Conservation (phyloP, 2,888 invertebrate genomes). For the Hirtodrosophila alboralis region DNA sequence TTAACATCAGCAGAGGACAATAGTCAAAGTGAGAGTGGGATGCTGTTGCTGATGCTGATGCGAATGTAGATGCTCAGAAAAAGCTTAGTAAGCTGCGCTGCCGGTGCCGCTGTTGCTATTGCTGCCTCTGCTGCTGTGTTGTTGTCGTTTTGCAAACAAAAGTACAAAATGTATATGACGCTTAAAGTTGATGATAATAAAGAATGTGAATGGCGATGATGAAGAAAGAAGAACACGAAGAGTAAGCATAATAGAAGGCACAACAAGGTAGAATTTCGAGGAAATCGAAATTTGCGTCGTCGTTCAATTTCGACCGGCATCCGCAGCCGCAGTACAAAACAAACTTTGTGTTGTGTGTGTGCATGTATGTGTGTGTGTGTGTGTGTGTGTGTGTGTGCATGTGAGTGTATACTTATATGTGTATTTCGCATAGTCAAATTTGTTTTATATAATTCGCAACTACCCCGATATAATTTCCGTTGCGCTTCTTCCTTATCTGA, state of each 20-base stretch:
- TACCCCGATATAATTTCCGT: conserved; percentile 74
- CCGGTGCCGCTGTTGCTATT: conserved; percentile 23
- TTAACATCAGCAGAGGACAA: conserved; percentile 41
- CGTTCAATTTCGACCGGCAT: conserved; percentile 69
- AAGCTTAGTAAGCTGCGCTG: conserved; percentile 75
- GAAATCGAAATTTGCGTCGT: conserved; percentile 79
- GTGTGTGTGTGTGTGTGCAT: conserved; percentile 29
- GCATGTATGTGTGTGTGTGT: conserved; percentile 8
- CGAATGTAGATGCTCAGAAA: conserved; percentile 66
- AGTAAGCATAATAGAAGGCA: conserved; percentile 71
- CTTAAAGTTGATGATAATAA: conserved; percentile 39
- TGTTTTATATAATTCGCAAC: conserved; percentile 72
- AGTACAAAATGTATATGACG: conserved; percentile 51
- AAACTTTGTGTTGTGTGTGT: conserved; percentile 45
- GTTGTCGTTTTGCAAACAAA: conserved; percentile 66
- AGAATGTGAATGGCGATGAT: conserved; percentile 52
- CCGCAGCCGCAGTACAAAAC: conserved; percentile 52
- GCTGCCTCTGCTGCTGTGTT: too few relatives aligned
- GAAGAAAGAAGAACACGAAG: conserved; percentile 49
- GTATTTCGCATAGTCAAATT: conserved; percentile 67
- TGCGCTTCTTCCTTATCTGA: conserved; percentile 68
- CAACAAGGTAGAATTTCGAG: conserved; percentile 75
- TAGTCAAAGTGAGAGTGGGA: conserved; percentile 55
- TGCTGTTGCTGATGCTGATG: conserved; percentile 35
- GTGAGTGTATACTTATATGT: conserved; percentile 10